Evolutionary conservation across 1,140 invertebrate genomes (phyloP), one percentile per base, ranked within the genome.

Genomic region (Platyscapa corneri): DNA sequence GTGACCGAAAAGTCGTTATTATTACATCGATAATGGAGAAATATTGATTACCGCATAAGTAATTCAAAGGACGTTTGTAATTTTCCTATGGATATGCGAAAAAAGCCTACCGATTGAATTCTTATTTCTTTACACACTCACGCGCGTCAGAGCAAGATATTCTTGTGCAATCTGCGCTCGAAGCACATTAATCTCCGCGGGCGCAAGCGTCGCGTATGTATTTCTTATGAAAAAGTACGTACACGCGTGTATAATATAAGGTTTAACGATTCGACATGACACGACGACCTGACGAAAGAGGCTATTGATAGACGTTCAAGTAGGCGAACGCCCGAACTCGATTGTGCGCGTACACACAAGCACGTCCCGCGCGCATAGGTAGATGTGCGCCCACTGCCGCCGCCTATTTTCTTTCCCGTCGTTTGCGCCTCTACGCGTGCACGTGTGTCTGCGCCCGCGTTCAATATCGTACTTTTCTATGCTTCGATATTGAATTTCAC

Each of bases 271-370:
- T 87, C 88, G 88, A 87, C 88, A 84, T 89, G 84, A 88, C 88
- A 90, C 84, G 87, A 89, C 87, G 89, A 89, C 88, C 90, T 90
- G 90, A 90, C 89, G 90, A 91, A 91, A 91, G 90, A 88, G 86
- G 87, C 90, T 91, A 91, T 91, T 91, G 89, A 91, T 90, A 90
- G 90, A 90, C 80, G 60, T 32, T 82, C 70, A 70, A 83, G 88
- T 89, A 76, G 88, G 88, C 84, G 88, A 89, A 74, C 79, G 65
- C 65, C 74, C 56, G 32, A 23, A 65, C 60, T 81, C 78, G 84
- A 75, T 75, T 80, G 64, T 80, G 49, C 86, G 85, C 87, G 85
- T 82, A 14, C 86, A 46, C 27, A 82, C n/a, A 32, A 8, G 60
- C 56, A 80, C 42, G 60, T 67, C n/a, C 20, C 76, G 72, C 32